Evolutionary conservation across 2,888 invertebrate species (phyloP), one percentile per base, ranked within the genome.

Genomic region (Mythimna impura): DNA sequence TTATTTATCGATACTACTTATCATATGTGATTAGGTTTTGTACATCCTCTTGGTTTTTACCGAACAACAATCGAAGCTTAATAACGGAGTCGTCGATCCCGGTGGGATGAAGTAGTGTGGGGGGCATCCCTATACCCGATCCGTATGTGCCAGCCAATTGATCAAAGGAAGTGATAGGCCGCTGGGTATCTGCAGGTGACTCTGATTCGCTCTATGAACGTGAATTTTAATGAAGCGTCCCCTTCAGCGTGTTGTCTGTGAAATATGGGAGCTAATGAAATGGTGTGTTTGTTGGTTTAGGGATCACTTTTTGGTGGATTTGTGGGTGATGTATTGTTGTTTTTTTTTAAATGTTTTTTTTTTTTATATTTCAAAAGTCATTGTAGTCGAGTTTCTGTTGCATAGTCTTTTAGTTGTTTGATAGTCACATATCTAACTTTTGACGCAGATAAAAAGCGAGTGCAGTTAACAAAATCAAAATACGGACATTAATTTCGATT

Each of bases 121-220:
- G 30, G 61, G 47, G 25, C 80, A 66, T 66, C 80, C 74, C 79
- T 81, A 78, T 66, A 36, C 71, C 57, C 71, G 54, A 69, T 79
- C 68, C 68, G 71, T 74, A 76, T 82, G 78, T 77, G 86, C 86
- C 77, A 80, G 78, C 64, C 82, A 78, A 85, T 80, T 86, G 86
- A 86, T 86, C 86, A 86, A 86, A 86, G 86, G 86, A 84, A 82
- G 75, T 83, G 85, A 85, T 84, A 74, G 83, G 85, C 85, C 86
- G 67, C 78, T 77, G 84, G 86, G 79, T 79, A 80, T 76, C 83
- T 86, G 86, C 85, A 81, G 75, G 71, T 85, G 85, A 84, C 78
- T 78, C 73, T 86, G 81, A 86, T 83, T 79, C 84, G 74, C 75
- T 84, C 78, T 80, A 77, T 71, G 83, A 65, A 77, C 72, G 75